Base-by-base conservation (phyloP, 1,140 invertebrate species). In the Pachyrhynchus sulphureomaculatus region DNA sequence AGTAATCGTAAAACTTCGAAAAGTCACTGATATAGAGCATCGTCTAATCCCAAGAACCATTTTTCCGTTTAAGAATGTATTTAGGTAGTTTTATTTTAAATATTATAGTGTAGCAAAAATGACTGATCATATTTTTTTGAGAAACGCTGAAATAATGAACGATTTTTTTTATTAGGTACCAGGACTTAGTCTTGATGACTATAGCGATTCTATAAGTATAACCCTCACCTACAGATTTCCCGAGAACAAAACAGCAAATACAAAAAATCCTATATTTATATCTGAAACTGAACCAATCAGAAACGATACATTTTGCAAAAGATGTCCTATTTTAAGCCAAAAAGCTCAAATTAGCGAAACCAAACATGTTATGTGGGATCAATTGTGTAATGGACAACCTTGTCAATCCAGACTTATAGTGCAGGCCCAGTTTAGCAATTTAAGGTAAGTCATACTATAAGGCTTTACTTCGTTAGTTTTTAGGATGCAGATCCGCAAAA, bases 361-460 rank as follows among this genome's bases (percentile, higher is more conserved):
- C 2, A 13, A 9, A n/a, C 21, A 74, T 8, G 63, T 62, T 33
- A 44, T 78, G 13, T 71, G 72, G 23, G 77, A 78, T 57, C 64
- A 68, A 1, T 65, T 74, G 5, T 74, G 77, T 18, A 78, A 77
- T 48, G 76, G 76, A 2, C 65, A 74, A 32, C 55, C 76, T 37
- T 80, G 79, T 57, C 20, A 54, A 5, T 62, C 77, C 4, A 68
- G 74, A 48, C 57, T 79, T 18, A 58, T 65, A 20, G 41, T 76
- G 9, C 37, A 20, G 1, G 56, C 67, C 0, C 68, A 57, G 6
- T 57, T 67, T 23, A 21, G 34, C 9, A 42, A 56, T 47, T 17
- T 67, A 10, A 42, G 47, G 62, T 64, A 55, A 61, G 24, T 54
- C 13, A n/a, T n/a, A 1, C 10, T 42, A 39, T 24, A 44, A 51